Percentiles rank a stretch among this genome's conserved stretches.
phyloP scores from a whole-genome alignment of 2,797 vertebrate species.

The Clarias laeviceps region DNA sequence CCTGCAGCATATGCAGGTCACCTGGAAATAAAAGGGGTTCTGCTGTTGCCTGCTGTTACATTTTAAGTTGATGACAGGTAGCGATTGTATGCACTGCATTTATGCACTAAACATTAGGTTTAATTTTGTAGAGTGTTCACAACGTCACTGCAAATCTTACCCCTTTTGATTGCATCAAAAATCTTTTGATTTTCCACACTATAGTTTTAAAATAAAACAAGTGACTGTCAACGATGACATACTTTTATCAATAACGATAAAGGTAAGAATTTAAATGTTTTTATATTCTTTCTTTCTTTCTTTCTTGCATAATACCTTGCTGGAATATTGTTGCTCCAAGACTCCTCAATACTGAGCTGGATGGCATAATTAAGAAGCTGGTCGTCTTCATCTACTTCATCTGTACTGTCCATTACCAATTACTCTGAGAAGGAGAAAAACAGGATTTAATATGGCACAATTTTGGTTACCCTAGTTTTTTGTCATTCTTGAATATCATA shows the following conservation, averaged over 20 bases:
- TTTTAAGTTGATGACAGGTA: background rate
- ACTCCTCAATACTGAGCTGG: constrained; percentile 80
- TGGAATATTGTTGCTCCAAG: constrained; percentile 62
- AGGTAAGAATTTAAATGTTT: background rate
- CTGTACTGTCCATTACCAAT: constrained; percentile 69
- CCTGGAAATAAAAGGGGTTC: constrained; percentile 66
- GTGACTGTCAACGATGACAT: constrained; percentile 8
- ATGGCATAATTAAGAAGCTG: constrained; percentile 73
- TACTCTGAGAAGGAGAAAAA: constrained; percentile 23
- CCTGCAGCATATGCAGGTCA: constrained; percentile 76
- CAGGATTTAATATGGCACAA: background rate
- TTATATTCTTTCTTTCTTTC: background rate
- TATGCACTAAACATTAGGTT: background rate
- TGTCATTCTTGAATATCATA: too few relatives aligned
- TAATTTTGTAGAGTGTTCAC: background rate
- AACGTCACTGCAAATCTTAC: constrained; percentile 61
- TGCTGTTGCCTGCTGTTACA: background rate
- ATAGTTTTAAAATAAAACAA: constrained; percentile 60
- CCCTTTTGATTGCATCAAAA: constrained; percentile 74
- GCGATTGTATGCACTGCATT: background rate
- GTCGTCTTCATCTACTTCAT: constrained; percentile 75
- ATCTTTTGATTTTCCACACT: constrained; percentile 77
- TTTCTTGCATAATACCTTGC: constrained; percentile 69
- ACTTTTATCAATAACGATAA: background rate
- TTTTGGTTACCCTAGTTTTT: too few relatives aligned